Conservation (phyloP, 2,888 invertebrate genomes). For the Calameuta pallipes region DNA sequence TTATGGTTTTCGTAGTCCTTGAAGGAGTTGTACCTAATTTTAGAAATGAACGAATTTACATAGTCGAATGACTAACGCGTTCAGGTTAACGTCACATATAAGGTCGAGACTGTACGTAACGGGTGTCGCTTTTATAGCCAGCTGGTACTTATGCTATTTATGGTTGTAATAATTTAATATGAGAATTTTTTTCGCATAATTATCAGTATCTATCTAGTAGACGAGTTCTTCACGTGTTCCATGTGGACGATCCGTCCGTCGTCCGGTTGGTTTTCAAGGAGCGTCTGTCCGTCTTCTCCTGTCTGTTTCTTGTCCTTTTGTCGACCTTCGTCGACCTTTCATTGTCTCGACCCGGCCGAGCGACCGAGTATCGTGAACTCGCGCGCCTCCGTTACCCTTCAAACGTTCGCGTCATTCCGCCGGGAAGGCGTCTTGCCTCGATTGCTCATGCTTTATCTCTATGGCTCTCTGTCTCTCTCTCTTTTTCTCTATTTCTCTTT, state of each 20-base stretch:
- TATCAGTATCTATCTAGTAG: conserved; percentile 18
- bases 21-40: conserved; percentile 36
- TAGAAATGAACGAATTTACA: conserved; percentile 54
- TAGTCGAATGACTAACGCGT: conserved; percentile 48
- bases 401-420: conserved; percentile 17
- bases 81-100: conserved; percentile 31
- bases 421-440: neutral
- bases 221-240: conserved; percentile 16
- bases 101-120: conserved; percentile 11
- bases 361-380: neutral
- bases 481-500: neutral
- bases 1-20: neutral
- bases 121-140: neutral
- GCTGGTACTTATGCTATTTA: neutral
- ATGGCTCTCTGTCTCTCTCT: neutral
- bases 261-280: conserved; percentile 15
- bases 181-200: conserved; percentile 13
- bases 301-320: conserved; percentile 19
- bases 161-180: conserved; percentile 43
- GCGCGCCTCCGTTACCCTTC: conserved; percentile 13
- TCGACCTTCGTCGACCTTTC: conserved; percentile 24
- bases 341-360: conserved; percentile 15
- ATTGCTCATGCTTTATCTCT: neutral
- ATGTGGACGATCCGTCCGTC: neutral
- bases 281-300: conserved; percentile 20